phyloP scores from a whole-genome alignment of 2,113 vertebrate species.

The Strix uralensis region DNA sequence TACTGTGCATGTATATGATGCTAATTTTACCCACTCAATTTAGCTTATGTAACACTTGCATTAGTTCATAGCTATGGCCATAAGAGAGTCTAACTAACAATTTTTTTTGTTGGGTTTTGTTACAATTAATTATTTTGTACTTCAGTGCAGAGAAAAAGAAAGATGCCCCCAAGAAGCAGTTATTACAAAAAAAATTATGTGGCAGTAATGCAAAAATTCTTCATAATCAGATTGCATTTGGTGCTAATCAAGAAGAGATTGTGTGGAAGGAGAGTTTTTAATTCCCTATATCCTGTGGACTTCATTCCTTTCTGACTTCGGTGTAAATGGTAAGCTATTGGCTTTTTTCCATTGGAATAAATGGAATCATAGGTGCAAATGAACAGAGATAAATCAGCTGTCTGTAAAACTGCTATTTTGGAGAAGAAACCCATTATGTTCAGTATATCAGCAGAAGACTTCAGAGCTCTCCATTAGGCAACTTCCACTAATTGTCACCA shows the following conservation, averaged over 20 bases:
- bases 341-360: neutral
- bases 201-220: neutral
- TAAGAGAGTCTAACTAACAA: neutral
- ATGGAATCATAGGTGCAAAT: neutral
- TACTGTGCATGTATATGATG: neutral
- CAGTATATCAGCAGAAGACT: neutral
- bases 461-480: neutral
- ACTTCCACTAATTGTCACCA: neutral
- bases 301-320: neutral
- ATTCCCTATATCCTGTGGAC: neutral
- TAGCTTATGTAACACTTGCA: neutral
- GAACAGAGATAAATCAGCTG: neutral
- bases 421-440: neutral
- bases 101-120: neutral
- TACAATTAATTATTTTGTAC: neutral
- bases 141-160: neutral
- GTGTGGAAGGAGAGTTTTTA: neutral
- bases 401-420: neutral
- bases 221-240: neutral
- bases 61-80: neutral
- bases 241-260: neutral
- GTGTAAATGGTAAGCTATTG: neutral
- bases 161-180: neutral
- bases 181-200: neutral
- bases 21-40: neutral